Percentiles rank a stretch among this genome's conserved stretches.
phyloP scores from a whole-genome alignment of 1,140 invertebrate species.

The Melanaphis sacchari region DNA sequence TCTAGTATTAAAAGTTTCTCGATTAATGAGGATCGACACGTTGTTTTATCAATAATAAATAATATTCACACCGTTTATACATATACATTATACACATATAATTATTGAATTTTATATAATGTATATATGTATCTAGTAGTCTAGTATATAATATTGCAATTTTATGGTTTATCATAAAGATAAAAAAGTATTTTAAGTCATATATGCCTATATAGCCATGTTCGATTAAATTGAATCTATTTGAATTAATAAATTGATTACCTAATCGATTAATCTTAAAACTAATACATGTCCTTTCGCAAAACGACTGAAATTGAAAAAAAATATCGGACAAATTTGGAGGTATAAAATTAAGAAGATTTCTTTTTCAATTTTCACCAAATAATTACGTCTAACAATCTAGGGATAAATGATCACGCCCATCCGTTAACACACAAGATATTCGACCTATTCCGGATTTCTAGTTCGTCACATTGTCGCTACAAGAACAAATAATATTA shows the following conservation, averaged over 20 bases:
- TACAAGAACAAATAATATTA: background rate
- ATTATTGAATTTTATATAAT: background rate
- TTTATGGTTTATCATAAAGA: background rate
- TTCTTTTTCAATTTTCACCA: background rate
- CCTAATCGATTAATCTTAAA: background rate
- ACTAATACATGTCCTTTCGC: background rate
- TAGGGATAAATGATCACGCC: background rate
- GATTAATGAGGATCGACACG: background rate
- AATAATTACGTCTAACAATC: background rate
- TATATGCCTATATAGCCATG: too few relatives aligned
- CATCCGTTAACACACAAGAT: background rate
- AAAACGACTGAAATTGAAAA: background rate
- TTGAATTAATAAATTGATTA: background rate
- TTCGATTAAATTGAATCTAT: background rate
- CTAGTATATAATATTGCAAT: background rate
- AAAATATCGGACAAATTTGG: background rate
- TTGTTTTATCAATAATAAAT: background rate
- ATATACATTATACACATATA: background rate
- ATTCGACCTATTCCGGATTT: slow-evolving; percentile 1
- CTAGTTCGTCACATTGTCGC: background rate
- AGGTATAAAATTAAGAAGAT: background rate
- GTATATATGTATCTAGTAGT: background rate
- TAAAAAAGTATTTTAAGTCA: background rate
- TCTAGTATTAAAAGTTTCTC: background rate
- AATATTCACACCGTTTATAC: background rate